Base-by-base conservation (phyloP, 2,888 invertebrate species). In the Odontothrips loti region DNA sequence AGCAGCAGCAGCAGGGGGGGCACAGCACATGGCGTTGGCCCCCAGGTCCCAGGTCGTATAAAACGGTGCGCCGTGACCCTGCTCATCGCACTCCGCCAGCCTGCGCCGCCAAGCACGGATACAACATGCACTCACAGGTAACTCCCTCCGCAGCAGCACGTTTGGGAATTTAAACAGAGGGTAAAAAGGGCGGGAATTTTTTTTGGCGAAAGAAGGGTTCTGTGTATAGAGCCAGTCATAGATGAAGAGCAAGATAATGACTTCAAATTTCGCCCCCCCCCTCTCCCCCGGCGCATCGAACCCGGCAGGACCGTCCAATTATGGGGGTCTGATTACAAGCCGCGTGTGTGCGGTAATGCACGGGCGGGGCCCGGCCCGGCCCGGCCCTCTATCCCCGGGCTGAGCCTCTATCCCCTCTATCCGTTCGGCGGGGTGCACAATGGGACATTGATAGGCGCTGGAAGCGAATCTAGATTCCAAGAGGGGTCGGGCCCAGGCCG, bases 381-480 rank as follows among this genome's bases (percentile, higher is more conserved):
- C 58, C n/a, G n/a, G n/a, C 6, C 58, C 58, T 58, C 58, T 58
- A n/a, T 58, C 34, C 34, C 34, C 34, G 34, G 34, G 3, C 34
- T 43, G 6, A 4, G 34, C 34, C 20, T 58, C 12, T 58, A 58
- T 58, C 58, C 58, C 20, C 9, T 51, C 51, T 20, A 51, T 51
- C 51, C 34, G 51, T 51, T 51, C 51, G 15, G 51, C 58, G 23
- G n/a, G 68, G 23, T 23, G 68, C 68, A 75, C 68, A 75, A 75
- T 75, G 68, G 68, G 23, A 75, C 68, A 75, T 75, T 75, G 68
- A 75, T 75, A 75, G 68, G 68, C 68, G 68, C 23, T 12, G 68
- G 68, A 27, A 27, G 27, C 68, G 68, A 75, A 75, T 75, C 68
- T 27, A 75, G 68, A 75, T 75, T 75, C 68, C 68, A 27, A 75